Evolutionary conservation across 2,888 invertebrate species (phyloP), one percentile per base, ranked within the genome.

Genomic region (Hedychridium roseum): DNA sequence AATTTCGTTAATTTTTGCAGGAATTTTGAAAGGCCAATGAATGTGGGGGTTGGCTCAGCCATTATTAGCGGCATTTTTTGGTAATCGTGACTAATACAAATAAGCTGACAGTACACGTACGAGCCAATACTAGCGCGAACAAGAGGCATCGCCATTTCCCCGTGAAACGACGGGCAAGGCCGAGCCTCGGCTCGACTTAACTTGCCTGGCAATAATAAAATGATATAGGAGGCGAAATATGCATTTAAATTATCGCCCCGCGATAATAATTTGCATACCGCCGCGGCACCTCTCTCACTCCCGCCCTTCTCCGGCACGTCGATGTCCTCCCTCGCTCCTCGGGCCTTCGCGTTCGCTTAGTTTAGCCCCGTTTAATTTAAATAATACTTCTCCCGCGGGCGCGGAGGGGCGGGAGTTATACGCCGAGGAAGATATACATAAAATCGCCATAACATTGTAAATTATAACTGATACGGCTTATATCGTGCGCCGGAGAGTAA

Each of bases 351-450:
- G 72, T 73, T 77, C 76, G 75, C 76, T 74, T 77, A 76, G 76
- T 78, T 78, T 78, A 78, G 76, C 78, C 74, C 73, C 78, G 78
- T 79, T 79, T 79, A 78, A 79, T 79, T 78, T 79, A 78, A 79
- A 79, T 79, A 79, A 79, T 79, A 76, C 77, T 78, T 77, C 73
- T 72, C 73, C 64, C n/a, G n/a, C n/a, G n/a, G 66, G 64, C 67
- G 70, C 64, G 60, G 69, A 60, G 53, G 32, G 52, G 37, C 63
- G 56, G 48, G 51, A 41, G 44, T 54, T 39, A 45, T 31, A 35
- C 66, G 69, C 62, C 66, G 62, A 62, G 54, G 65, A 68, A 75
- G 78, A 78, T 79, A 78, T 78, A 79, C 78, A 78, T 78, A 78
- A 78, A 78, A 78, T 77, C 73, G 78, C 78, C 77, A 78, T 79